Evolutionary conservation across 1,140 invertebrate genomes (phyloP).

Genomic region (Megalopta genalis): DNA sequence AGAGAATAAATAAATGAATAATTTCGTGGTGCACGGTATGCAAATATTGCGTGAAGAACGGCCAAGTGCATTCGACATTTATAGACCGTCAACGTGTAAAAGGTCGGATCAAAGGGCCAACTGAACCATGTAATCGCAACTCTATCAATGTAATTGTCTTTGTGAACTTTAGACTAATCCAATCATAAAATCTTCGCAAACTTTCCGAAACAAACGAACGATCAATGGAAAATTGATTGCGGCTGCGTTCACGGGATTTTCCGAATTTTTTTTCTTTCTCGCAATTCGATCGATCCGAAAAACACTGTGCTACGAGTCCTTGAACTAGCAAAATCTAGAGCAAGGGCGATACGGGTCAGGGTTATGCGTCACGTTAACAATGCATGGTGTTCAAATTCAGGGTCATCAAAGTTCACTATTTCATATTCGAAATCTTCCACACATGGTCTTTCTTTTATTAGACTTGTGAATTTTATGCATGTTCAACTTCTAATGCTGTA

Average conservation of each 20-base stretch:
- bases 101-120: background rate
- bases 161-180: too few species aligned
- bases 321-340: conserved; percentile 35
- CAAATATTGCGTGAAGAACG: background rate
- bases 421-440: background rate
- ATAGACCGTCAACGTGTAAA: background rate
- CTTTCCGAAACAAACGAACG: background rate
- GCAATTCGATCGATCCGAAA: conserved; percentile 8
- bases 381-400: background rate
- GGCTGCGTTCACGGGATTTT: background rate
- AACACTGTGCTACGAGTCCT: background rate
- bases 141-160: too few species aligned
- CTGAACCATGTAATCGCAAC: background rate
- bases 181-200: background rate
- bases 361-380: conserved; percentile 5
- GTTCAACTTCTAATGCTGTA: too few species aligned
- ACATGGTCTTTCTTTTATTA: too few species aligned
- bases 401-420: background rate
- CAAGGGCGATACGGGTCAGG: conserved; percentile 18
- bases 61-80: background rate
- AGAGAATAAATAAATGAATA: background rate
- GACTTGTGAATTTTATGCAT: too few species aligned
- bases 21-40: background rate
- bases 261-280: background rate
- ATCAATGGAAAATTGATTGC: background rate